Conservation (phyloP, 2,888 invertebrate species). For the Nesidiocoris tenuis region DNA sequence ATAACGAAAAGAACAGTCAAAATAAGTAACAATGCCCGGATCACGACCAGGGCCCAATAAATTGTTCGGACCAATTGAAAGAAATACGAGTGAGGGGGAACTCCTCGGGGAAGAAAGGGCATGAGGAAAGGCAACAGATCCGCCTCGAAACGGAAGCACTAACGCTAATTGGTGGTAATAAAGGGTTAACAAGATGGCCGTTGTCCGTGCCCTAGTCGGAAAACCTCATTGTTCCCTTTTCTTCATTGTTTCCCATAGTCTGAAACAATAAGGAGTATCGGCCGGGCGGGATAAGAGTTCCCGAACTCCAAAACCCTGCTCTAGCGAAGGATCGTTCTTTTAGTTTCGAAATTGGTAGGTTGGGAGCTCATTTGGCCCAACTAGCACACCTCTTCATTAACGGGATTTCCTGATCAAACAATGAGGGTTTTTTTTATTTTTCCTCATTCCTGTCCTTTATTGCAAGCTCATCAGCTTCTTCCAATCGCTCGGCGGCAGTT, state of each 20-base stretch:
- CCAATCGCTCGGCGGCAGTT: background rate
- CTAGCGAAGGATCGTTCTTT: background rate
- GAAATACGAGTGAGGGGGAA: conserved; percentile 1
- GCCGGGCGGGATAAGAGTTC: background rate
- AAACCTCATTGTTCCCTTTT: conserved; percentile 9
- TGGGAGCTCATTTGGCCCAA: background rate
- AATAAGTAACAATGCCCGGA: background rate
- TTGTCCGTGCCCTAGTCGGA: background rate
- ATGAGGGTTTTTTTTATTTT: background rate
- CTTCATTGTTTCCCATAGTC: conserved; percentile 1
- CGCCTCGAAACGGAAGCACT: background rate
- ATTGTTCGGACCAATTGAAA: background rate
- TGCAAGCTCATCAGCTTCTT: background rate
- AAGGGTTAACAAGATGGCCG: conserved; percentile 19
- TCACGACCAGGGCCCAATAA: background rate
- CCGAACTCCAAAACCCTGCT: background rate
- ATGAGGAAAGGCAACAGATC: background rate
- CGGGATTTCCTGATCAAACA: background rate
- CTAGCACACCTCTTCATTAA: background rate
- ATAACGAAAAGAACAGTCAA: too few species aligned
- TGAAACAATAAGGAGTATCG: background rate
- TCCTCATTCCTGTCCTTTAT: background rate
- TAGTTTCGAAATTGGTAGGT: background rate
- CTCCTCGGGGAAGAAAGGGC: background rate
- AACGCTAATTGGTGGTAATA: conserved; percentile 25